A percentile compares a stretch with the other conserved stretches of the same genome.
phyloP scores from a whole-genome alignment of 2,888 invertebrate species.

The Erebia palarica region DNA sequence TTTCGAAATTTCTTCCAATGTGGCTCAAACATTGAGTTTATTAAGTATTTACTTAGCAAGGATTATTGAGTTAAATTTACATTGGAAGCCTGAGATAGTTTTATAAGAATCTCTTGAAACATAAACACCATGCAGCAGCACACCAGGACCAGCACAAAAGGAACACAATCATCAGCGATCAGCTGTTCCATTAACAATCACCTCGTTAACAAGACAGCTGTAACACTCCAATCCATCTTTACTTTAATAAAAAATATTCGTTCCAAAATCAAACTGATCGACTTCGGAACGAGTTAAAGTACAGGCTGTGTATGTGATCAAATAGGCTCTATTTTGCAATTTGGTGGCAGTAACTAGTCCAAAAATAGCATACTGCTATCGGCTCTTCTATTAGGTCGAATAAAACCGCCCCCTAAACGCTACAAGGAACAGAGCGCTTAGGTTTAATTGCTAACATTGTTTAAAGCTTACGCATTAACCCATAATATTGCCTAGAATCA shows the following conservation, averaged over 20 bases:
- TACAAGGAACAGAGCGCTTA: constrained; percentile 66
- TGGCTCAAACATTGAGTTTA: neutral
- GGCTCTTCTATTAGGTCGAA: constrained; percentile 55
- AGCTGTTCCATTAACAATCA: no score
- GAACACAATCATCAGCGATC: no score
- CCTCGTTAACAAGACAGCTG: no score
- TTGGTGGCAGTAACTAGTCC: constrained; percentile 52
- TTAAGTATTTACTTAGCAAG: no score
- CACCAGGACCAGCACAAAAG: no score
- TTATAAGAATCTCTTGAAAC: no score
- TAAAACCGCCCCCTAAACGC: constrained; percentile 59
- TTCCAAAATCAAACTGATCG: neutral
- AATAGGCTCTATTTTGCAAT: constrained; percentile 67
- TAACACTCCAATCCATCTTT: no score
- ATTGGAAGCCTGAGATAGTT: neutral
- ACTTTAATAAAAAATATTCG: no score
- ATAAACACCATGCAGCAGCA: no score
- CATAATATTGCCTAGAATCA: neutral
- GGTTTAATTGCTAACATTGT: constrained; percentile 58
- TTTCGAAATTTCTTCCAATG: no score
- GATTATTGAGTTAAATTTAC: neutral
- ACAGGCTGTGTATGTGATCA: constrained; percentile 61
- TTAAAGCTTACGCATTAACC: constrained; percentile 7
- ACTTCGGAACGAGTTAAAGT: constrained; percentile 52
- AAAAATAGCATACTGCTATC: constrained; percentile 62